These are phyloP conservation scores for Amblyteles armatorius DNA, from an alignment of 2,888 invertebrate genomes.

Conservation along the genomic window DNA sequence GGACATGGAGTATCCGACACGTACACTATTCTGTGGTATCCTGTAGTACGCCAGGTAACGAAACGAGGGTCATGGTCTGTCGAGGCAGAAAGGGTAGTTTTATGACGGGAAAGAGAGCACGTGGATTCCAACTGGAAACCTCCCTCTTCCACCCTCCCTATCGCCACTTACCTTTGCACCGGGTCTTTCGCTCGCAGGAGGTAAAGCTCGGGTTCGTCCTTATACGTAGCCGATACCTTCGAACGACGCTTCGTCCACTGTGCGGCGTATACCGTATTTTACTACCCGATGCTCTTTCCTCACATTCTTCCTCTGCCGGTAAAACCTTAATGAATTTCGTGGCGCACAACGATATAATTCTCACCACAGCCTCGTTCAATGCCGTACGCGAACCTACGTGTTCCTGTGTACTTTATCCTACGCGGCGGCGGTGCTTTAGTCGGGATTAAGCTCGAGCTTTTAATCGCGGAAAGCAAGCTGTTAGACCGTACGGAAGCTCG, in stretches of 20 bases:
- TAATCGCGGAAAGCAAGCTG: constrained; percentile 31
- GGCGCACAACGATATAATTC: constrained; percentile 25
- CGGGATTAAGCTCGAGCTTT: constrained; percentile 33
- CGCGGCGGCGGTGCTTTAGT: background rate
- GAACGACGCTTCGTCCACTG: constrained; percentile 20
- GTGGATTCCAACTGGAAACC: constrained; percentile 63
- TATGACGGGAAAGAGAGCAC: constrained; percentile 72
- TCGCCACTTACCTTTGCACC: constrained; percentile 53
- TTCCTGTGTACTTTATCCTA: constrained; percentile 23
- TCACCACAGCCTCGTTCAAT: background rate
- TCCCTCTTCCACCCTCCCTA: constrained; percentile 40
- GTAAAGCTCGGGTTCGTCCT: constrained; percentile 15
- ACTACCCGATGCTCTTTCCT: constrained; percentile 18
- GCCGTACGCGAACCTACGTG: background rate
- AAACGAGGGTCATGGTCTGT: constrained; percentile 69
- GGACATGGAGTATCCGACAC: constrained; percentile 41
- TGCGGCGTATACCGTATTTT: background rate
- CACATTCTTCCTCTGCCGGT: constrained; percentile 30
- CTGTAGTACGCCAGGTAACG: constrained; percentile 61
- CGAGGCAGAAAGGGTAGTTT: constrained; percentile 68
- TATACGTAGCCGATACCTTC: constrained; percentile 44
- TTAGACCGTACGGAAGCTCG: background rate
- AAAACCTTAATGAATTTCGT: constrained; percentile 50
- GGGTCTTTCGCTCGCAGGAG: constrained; percentile 1
- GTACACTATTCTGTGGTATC: constrained; percentile 43